phyloP scores from a whole-genome alignment of 2,113 vertebrate species.

The Catharus bicknelli region DNA sequence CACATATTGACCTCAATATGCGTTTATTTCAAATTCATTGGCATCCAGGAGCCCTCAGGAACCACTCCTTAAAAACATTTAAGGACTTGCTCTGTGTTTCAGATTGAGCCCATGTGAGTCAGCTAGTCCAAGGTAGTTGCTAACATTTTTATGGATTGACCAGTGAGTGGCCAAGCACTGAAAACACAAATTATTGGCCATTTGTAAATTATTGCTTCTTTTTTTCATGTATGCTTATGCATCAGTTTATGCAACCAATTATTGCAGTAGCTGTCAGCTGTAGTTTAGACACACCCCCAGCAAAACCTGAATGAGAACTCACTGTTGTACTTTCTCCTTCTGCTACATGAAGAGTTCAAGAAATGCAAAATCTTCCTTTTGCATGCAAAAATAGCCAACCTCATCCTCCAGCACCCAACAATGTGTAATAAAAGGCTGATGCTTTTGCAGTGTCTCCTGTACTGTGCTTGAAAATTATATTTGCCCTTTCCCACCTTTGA shows the following conservation, averaged over 20 bases:
- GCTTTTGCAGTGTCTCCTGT: not conserved
- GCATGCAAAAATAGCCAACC: not conserved
- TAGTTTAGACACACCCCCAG: not conserved
- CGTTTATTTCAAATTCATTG: not conserved
- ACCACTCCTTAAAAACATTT: not conserved
- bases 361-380: not conserved
- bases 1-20: not conserved
- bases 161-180: not conserved
- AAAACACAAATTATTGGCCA: not conserved
- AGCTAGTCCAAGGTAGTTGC: not conserved
- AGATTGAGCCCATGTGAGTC: not conserved
- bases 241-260: conserved; percentile 6
- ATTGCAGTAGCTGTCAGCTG: not conserved
- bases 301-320: not conserved
- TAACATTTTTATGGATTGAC: not conserved
- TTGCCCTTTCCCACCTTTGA: not conserved
- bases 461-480: not conserved
- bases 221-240: not conserved
- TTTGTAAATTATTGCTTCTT: conserved; percentile 44
- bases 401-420: not conserved
- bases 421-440: not conserved
- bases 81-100: not conserved
- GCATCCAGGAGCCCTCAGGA: not conserved
- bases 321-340: not conserved
- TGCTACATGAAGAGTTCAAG: not conserved